Conservation (phyloP, 1,140 invertebrate genomes). For the Heliothis subflexa region DNA sequence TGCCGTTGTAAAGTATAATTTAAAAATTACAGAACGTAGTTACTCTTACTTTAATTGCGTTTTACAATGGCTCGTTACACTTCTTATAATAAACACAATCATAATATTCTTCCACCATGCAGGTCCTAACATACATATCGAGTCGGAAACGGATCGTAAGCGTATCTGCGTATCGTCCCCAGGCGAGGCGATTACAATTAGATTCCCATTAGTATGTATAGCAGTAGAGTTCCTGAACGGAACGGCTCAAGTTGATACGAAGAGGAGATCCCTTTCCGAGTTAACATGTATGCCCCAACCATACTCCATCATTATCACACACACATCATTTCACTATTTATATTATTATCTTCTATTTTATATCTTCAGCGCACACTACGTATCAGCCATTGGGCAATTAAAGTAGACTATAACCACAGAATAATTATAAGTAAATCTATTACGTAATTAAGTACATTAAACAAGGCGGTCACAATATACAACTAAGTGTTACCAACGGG, state of each 20-base stretch:
- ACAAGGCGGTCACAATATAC: conserved; percentile 24
- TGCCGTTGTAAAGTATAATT: conserved; percentile 24
- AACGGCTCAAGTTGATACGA: too few species aligned
- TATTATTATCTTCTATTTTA: too few species aligned
- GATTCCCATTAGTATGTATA: too few species aligned
- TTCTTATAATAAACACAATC: background rate
- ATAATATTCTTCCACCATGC: background rate
- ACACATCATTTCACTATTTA: background rate
- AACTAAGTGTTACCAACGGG: background rate
- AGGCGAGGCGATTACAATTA: too few species aligned
- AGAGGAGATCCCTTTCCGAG: too few species aligned
- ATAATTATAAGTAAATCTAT: background rate
- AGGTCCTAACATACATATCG: too few species aligned
- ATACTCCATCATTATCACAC: too few species aligned
- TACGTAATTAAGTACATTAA: background rate
- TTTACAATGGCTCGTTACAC: background rate
- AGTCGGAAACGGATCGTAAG: too few species aligned
- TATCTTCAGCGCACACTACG: background rate
- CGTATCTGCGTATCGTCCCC: too few species aligned
- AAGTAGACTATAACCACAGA: background rate
- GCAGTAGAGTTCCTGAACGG: too few species aligned
- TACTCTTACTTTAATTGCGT: conserved; percentile 1
- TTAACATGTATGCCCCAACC: too few species aligned
- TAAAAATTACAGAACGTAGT: background rate
- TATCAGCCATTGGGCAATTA: background rate